phyloP scores from a whole-genome alignment of 2,888 invertebrate genomes.

The Microctonus aethiopoides region DNA sequence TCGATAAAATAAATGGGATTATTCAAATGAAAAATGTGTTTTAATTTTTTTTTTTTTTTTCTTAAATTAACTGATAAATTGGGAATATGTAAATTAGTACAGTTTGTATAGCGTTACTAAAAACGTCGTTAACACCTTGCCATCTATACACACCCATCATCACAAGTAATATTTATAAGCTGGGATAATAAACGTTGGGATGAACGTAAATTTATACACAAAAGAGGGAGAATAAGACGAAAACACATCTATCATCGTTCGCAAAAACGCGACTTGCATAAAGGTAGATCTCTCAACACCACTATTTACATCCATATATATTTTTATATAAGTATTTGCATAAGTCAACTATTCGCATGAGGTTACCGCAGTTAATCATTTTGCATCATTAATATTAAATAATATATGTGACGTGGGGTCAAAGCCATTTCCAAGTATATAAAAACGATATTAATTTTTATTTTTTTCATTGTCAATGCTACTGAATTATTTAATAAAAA shows the following conservation, averaged over 20 bases:
- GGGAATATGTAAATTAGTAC: background rate
- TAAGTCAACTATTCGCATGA: background rate
- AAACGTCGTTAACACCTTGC: constrained; percentile 49
- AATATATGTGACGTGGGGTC: background rate
- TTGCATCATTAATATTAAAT: background rate
- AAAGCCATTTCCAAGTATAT: background rate
- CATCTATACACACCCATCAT: constrained; percentile 42
- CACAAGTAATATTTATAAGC: constrained; percentile 49
- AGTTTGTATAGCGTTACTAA: constrained; percentile 33
- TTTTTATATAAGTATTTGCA: background rate
- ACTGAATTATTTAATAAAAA: constrained; percentile 1
- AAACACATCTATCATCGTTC: constrained; percentile 43
- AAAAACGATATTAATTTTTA: background rate
- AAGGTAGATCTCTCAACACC: constrained; percentile 22
- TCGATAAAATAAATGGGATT: constrained; percentile 2
- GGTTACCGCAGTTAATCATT: background rate
- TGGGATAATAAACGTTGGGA: constrained; percentile 37
- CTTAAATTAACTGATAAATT: background rate
- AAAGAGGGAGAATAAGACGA: constrained; percentile 28
- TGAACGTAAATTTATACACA: background rate
- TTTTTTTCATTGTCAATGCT: background rate
- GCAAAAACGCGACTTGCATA: background rate
- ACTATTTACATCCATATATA: background rate
- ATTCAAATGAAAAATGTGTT: background rate
- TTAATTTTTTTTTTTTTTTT: background rate